These are phyloP conservation scores for Holotrichia oblita DNA, from an alignment of 1,140 invertebrate species.

Conservation along the genomic window DNA sequence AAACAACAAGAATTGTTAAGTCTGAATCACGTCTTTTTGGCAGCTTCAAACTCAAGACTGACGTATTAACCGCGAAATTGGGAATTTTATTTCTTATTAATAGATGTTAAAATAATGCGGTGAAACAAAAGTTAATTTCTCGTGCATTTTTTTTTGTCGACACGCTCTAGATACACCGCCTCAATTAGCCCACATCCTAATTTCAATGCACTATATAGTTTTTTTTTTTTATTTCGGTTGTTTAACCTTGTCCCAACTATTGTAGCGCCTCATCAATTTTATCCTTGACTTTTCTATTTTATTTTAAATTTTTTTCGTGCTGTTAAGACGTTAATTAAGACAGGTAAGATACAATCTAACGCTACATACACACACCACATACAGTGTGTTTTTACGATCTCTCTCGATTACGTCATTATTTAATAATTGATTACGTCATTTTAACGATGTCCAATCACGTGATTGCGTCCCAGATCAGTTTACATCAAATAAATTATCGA, in stretches of 20 bases:
- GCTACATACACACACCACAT: too few species aligned
- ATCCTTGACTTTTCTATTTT: neutral
- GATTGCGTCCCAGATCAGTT: too few species aligned
- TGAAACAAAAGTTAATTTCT: neutral
- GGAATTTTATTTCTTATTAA: neutral
- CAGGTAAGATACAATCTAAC: too few species aligned
- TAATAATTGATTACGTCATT: too few species aligned
- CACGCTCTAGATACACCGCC: neutral
- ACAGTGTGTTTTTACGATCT: too few species aligned
- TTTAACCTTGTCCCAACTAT: neutral
- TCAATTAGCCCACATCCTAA: constrained; percentile 13
- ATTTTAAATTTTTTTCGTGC: neutral
- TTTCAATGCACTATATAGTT: constrained; percentile 1
- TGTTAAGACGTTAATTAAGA: too few species aligned
- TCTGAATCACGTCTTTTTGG: neutral
- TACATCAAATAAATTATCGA: too few species aligned
- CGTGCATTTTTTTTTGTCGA: neutral
- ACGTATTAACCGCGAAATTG: neutral
- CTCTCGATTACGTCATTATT: too few species aligned
- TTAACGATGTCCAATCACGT: too few species aligned
- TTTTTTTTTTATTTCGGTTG: neutral
- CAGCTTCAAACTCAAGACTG: neutral
- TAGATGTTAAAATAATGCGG: neutral
- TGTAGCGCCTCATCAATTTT: neutral
- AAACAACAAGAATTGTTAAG: too few species aligned